Conservation (phyloP, 2,888 invertebrate species). For the Phasia obesa region DNA sequence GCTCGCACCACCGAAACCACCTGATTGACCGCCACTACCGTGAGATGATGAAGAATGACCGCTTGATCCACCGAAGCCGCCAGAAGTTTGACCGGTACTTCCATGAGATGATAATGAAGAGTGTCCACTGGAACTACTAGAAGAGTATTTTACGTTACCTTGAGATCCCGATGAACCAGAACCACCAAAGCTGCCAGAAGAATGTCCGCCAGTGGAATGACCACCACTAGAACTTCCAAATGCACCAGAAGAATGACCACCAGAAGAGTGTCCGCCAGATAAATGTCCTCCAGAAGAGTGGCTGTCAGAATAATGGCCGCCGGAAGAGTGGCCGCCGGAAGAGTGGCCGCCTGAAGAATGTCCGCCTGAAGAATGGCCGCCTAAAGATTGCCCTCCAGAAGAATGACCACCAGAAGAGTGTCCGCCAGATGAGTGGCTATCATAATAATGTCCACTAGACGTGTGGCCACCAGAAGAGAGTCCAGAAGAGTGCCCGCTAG, state of each 20-base stretch:
- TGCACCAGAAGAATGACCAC: slow-evolving; percentile 10
- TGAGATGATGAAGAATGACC: background rate
- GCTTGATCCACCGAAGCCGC: slow-evolving; percentile 15
- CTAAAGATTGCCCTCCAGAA: no score
- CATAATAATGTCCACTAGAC: background rate
- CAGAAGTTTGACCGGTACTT: background rate
- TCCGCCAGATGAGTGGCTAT: background rate
- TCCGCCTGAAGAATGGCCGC: background rate
- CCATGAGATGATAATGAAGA: slow-evolving; percentile 6
- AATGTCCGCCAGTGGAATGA: background rate
- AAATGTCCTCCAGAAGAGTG: slow-evolving; percentile 9
- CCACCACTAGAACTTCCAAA: no score
- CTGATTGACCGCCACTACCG: background rate
- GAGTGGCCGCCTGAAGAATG: background rate
- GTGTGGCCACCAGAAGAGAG: background rate
- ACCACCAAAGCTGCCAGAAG: no score
- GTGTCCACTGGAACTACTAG: no score
- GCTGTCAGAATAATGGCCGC: background rate
- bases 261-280: background rate
- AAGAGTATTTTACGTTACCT: no score
- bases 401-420: no score
- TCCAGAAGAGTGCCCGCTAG: background rate
- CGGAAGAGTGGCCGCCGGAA: background rate
- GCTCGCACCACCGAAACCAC: no score
- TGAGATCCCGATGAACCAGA: no score